These are phyloP conservation scores for Charaxes varanes DNA, from an alignment of 1,140 invertebrate species.

Conservation along the genomic window DNA sequence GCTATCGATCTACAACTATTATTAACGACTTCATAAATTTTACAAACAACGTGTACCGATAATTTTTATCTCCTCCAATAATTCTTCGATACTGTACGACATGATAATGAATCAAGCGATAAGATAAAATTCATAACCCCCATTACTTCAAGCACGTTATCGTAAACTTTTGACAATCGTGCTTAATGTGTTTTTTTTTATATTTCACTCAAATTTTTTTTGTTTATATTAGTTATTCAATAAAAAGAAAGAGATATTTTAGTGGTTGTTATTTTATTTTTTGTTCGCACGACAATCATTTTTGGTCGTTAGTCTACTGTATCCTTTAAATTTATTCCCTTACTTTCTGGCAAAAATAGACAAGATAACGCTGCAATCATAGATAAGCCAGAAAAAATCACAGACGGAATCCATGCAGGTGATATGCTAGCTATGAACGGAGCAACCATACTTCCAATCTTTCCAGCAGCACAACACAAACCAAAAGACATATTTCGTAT, in stretches of 20 bases:
- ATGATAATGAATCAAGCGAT: constrained; percentile 12
- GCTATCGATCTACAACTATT: too few species aligned
- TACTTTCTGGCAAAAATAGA: constrained; percentile 38
- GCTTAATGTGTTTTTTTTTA: too few species aligned
- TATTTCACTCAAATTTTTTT: too few species aligned
- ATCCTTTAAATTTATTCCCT: constrained; percentile 37
- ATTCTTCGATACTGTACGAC: constrained; percentile 13
- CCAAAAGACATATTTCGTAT: constrained; percentile 38
- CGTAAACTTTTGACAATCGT: not conserved
- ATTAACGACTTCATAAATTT: constrained; percentile 15
- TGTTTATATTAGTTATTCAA: too few species aligned
- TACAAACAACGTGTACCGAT: constrained; percentile 9
- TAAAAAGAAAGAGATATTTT: too few species aligned
- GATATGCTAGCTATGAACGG: constrained; percentile 35
- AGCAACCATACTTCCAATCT: constrained; percentile 32
- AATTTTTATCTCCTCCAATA: constrained; percentile 16
- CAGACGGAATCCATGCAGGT: constrained; percentile 34
- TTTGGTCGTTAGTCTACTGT: constrained; percentile 18
- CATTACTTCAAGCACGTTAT: constrained; percentile 9
- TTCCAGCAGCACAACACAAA: constrained; percentile 24
- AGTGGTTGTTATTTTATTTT: too few species aligned
- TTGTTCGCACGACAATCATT: not conserved
- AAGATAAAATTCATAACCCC: constrained; percentile 17
- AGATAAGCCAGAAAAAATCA: constrained; percentile 29
- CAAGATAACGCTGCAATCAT: constrained; percentile 25